These are phyloP conservation scores for Grammomys dolichurus DNA, from an alignment of 2,113 vertebrate species.

Conservation along the genomic window DNA sequence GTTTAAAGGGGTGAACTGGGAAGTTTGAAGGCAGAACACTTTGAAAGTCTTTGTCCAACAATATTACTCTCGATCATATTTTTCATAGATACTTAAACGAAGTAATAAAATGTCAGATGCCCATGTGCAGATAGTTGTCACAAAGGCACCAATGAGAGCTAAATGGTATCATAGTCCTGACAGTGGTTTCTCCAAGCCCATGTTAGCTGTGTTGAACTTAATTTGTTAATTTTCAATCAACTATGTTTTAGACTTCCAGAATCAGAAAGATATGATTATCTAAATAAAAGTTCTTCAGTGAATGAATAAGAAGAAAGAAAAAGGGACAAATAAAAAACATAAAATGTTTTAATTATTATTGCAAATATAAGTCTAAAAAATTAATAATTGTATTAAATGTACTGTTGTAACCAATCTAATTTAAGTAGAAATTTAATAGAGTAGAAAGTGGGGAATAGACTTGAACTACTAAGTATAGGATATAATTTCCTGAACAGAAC, in stretches of 20 bases:
- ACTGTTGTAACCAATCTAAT: background rate
- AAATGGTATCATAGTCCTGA: background rate
- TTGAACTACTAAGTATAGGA: too few relatives aligned
- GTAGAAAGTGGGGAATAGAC: too few relatives aligned
- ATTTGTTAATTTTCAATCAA: background rate
- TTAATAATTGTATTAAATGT: background rate
- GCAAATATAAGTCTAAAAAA: background rate
- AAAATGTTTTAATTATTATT: background rate
- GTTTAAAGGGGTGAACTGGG: background rate
- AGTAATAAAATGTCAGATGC: background rate
- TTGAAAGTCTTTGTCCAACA: background rate
- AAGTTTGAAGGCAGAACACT: background rate
- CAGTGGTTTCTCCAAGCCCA: background rate
- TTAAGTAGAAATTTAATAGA: background rate
- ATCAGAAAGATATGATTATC: background rate
- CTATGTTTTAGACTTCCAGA: constrained; percentile 15
- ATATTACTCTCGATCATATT: background rate
- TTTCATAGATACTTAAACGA: constrained; percentile 12
- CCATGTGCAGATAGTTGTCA: background rate
- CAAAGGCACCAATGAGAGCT: background rate
- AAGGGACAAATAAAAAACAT: background rate
- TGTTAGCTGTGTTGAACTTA: background rate
- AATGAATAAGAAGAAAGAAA: background rate
- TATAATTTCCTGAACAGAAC: too few relatives aligned
- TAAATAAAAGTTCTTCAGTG: background rate